phyloP scores from a whole-genome alignment of 2,888 invertebrate species.

The Drosophila peninsularis region DNA sequence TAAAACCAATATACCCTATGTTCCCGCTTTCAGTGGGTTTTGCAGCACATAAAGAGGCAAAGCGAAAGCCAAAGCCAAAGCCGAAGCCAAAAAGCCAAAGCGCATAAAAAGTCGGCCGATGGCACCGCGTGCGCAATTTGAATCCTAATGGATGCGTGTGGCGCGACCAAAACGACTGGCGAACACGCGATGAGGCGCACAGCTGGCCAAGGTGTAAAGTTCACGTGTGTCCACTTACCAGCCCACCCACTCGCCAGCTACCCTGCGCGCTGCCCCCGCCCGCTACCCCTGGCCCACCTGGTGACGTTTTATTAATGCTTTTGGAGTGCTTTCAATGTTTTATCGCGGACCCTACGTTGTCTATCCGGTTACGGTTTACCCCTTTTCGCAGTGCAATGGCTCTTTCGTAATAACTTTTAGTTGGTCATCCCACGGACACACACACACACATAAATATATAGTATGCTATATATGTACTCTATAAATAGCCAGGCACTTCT shows the following conservation, averaged over 20 bases:
- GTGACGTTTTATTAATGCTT: constrained; percentile 75
- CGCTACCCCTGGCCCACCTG: constrained; percentile 16
- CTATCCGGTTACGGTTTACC: constrained; percentile 51
- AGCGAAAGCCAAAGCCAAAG: constrained; percentile 35
- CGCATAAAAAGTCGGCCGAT: constrained; percentile 65
- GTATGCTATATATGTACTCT: constrained; percentile 22
- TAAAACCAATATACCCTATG: background rate
- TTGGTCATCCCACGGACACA: constrained; percentile 45
- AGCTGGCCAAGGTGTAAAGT: constrained; percentile 83
- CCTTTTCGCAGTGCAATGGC: constrained; percentile 59
- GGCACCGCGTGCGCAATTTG: constrained; percentile 70
- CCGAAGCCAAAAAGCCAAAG: constrained; percentile 61
- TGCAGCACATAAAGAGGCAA: constrained; percentile 21
- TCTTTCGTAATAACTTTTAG: constrained; percentile 75
- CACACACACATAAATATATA: background rate
- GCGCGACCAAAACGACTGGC: constrained; percentile 68
- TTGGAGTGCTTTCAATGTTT: constrained; percentile 79
- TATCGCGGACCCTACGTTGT: constrained; percentile 64
- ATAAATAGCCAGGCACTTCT: constrained; percentile 49
- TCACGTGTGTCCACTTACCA: constrained; percentile 82
- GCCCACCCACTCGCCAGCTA: constrained; percentile 15
- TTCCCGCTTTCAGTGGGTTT: background rate
- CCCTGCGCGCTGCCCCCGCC: background rate
- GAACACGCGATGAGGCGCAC: constrained; percentile 74
- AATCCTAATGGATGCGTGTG: constrained; percentile 80